Evolutionary conservation across 2,113 vertebrate genomes (phyloP).

Genomic region (Chrysochloris asiatica): DNA sequence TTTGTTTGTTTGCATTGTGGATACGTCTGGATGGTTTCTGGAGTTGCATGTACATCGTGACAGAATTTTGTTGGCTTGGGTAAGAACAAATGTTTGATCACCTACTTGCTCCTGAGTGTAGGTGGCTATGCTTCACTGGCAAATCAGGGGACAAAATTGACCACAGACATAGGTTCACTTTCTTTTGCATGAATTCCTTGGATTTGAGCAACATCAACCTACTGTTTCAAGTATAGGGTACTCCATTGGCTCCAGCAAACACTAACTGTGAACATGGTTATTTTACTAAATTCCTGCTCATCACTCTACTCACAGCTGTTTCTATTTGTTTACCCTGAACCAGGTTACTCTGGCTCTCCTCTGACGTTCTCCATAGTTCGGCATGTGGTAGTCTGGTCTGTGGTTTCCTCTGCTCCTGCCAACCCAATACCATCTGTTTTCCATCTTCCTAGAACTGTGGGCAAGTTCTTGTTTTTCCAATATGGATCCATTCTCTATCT

Average conservation of each 20-base stretch:
- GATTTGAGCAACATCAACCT: not conserved
- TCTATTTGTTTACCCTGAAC: not conserved
- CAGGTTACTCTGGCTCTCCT: not conserved
- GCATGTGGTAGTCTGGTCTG: too few relatives aligned
- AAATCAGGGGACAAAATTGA: not conserved
- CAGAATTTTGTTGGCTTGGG: not conserved
- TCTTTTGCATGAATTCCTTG: not conserved
- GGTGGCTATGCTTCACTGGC: not conserved
- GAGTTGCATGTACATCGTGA: not conserved
- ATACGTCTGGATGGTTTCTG: not conserved
- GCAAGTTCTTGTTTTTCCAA: not conserved
- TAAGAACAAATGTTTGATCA: not conserved
- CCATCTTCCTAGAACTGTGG: not conserved
- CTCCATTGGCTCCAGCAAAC: rapidly evolving
- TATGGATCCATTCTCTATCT: not conserved
- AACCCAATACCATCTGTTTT: not conserved
- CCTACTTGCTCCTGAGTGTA: not conserved
- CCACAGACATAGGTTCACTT: rapidly evolving
- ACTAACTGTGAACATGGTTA: rapidly evolving
- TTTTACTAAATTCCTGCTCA: rapidly evolving
- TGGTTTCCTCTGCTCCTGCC: not conserved
- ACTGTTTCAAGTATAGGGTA: not conserved
- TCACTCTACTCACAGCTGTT: rapidly evolving
- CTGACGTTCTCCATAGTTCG: not conserved
- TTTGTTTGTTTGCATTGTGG: conserved; percentile 1